phyloP scores from a whole-genome alignment of 2,113 vertebrate genomes.

The Andinoacara biseriatus region DNA sequence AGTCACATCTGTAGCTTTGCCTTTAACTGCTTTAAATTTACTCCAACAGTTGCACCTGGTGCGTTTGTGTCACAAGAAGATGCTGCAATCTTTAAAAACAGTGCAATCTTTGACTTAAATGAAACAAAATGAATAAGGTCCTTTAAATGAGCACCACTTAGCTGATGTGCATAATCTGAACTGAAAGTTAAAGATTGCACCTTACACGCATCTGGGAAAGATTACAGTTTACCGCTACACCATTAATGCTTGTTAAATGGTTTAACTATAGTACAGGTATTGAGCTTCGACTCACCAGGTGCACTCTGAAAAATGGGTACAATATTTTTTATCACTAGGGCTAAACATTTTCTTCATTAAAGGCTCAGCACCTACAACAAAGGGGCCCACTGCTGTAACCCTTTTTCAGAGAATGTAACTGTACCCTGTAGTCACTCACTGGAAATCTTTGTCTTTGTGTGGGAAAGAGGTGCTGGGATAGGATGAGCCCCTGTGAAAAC shows the following conservation, averaged over 20 bases:
- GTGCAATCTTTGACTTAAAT: slow-evolving; percentile 33
- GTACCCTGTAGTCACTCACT: slow-evolving; percentile 34
- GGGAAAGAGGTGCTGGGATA: slow-evolving; percentile 32
- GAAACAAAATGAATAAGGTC: background rate
- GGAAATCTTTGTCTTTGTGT: slow-evolving; percentile 33
- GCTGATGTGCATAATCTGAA: background rate
- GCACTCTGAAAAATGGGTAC: slow-evolving; percentile 17
- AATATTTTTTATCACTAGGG: background rate
- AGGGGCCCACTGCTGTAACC: slow-evolving; percentile 18
- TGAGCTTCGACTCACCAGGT: background rate
- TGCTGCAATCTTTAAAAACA: background rate
- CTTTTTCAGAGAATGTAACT: slow-evolving; percentile 44
- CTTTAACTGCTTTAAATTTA: background rate
- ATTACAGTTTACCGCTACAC: background rate
- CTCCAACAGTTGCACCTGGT: background rate
- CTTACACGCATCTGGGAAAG: background rate
- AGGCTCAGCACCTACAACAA: slow-evolving; percentile 26
- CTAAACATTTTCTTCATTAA: slow-evolving; percentile 8
- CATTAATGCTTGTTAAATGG: background rate
- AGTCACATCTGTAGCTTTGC: background rate
- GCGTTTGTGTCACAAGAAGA: background rate
- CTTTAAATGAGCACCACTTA: background rate
- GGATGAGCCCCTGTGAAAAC: slow-evolving; percentile 7
- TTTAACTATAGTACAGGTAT: background rate
- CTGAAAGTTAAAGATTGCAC: slow-evolving; percentile 6